phyloP scores from a whole-genome alignment of 2,888 invertebrate genomes.

The Epinotia brunnichana region DNA sequence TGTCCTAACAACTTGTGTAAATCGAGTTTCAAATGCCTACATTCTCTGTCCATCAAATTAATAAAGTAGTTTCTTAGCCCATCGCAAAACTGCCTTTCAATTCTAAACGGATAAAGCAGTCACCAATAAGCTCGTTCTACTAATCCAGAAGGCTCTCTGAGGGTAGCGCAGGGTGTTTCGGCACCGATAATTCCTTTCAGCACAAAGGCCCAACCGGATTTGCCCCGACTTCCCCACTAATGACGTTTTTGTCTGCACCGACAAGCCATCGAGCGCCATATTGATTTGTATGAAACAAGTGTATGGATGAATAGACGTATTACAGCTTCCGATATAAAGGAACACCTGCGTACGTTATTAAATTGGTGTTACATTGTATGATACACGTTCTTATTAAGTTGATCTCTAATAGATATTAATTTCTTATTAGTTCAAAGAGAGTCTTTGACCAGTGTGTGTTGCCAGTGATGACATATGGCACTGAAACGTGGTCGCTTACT shows the following conservation, averaged over 20 bases:
- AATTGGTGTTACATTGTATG: no score
- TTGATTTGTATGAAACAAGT: constrained; percentile 40
- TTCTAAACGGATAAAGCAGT: constrained; percentile 26
- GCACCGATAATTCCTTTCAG: constrained; percentile 59
- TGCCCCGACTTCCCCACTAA: constrained; percentile 56
- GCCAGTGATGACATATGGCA: no score
- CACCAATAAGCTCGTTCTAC: constrained; percentile 23
- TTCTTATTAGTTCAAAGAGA: no score
- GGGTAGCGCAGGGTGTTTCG: constrained; percentile 40
- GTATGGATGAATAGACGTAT: constrained; percentile 37
- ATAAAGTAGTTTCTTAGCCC: not conserved
- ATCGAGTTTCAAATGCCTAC: not conserved
- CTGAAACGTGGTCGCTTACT: no score
- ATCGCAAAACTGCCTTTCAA: constrained; percentile 17
- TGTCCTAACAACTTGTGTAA: not conserved
- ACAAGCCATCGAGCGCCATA: constrained; percentile 21
- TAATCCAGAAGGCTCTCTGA: constrained; percentile 29
- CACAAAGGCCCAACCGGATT: constrained; percentile 64
- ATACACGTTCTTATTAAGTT: no score
- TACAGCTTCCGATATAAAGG: not conserved
- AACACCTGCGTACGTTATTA: no score
- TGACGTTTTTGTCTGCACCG: constrained; percentile 65
- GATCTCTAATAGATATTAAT: no score
- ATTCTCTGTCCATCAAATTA: not conserved
- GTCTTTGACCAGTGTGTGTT: no score